A percentile compares a stretch with the other conserved stretches of the same genome.
These are phyloP conservation scores for Diaperis boleti DNA, from an alignment of 2,888 invertebrate genomes.

Conservation along the genomic window DNA sequence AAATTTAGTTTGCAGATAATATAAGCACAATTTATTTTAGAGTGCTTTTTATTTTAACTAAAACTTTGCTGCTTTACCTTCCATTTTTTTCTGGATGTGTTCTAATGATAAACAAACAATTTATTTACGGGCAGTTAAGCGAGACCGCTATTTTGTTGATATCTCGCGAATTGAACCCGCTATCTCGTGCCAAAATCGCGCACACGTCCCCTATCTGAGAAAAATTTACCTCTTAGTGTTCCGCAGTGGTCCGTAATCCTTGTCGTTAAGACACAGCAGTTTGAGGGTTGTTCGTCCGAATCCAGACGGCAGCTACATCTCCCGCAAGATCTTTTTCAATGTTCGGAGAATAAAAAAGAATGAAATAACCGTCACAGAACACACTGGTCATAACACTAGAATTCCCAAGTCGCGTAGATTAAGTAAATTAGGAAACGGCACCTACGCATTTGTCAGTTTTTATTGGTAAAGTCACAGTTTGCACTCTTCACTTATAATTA, in stretches of 20 bases:
- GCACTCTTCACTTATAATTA: conserved; percentile 50
- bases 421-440: conserved; percentile 63
- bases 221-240: conserved; percentile 18
- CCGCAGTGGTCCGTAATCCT: not conserved
- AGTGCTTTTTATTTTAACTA: no score
- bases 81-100: no score
- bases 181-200: no score
- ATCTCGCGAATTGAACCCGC: no score
- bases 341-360: not conserved
- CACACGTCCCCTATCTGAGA: no score
- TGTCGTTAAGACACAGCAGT: conserved; percentile 1
- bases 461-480: conserved; percentile 56
- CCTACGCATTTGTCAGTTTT: conserved; percentile 58
- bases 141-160: no score
- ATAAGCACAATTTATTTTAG: no score
- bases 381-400: conserved; percentile 28
- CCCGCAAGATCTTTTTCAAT: conserved; percentile 22
- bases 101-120: no score
- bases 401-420: conserved; percentile 49
- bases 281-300: not conserved
- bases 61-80: no score
- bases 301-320: conserved; percentile 33
- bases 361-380: conserved; percentile 21
- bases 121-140: no score
- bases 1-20: no score